Evolutionary conservation across 2,113 vertebrate species (phyloP), one percentile per base, ranked within the genome.

Genomic region (Neodontobutis hainanensis): DNA sequence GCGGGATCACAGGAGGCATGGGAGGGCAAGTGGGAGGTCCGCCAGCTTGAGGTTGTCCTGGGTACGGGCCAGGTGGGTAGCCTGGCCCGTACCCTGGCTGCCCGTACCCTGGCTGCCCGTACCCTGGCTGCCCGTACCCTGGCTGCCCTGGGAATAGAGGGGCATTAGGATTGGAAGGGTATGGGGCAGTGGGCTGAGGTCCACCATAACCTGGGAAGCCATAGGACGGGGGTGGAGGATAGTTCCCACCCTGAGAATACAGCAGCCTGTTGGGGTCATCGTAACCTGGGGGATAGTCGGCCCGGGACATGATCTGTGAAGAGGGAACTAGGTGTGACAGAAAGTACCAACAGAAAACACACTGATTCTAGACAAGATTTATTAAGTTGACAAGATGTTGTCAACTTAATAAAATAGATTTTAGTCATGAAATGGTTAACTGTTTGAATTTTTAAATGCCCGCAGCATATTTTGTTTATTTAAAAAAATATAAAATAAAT

Each of bases 271-370:
- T 60, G 38, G 77, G 88, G 59, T 95, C 94, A 1, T 97, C 90
- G 0, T 97, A 97, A 0, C 89, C 78, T 0, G 95, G 96, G 0
- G 96, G 97, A 16, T 92, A 95, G 3, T 84, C 93, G 78, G 96
- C 94, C 40, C 85, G 90, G 0, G 95, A 95, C 96, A 97, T 97
- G 52, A 53, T 38, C 43, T 65, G 84, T 90, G 75, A 40, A 51
- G 40, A 47, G 57, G 59, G 11, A 58, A 15, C 11, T 11, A 27
- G 49, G 16, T 40, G 38, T 40, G 38, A 40, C 4, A 27, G 7
- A 50, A 50, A 10, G 15, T 19, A 50, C 15, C n/a, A 15, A n/a
- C 19, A 27, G 19, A 43, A 43, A 43, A 43, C 42, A 43, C 19
- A 3, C 19, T 27, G 19, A 3, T 27, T 27, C 19, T 3, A 27